A percentile compares a stretch with the other conserved stretches of the same genome.
Evolutionary conservation across 2,797 vertebrate species (phyloP).

Genomic region (Eremophila alpestris): DNA sequence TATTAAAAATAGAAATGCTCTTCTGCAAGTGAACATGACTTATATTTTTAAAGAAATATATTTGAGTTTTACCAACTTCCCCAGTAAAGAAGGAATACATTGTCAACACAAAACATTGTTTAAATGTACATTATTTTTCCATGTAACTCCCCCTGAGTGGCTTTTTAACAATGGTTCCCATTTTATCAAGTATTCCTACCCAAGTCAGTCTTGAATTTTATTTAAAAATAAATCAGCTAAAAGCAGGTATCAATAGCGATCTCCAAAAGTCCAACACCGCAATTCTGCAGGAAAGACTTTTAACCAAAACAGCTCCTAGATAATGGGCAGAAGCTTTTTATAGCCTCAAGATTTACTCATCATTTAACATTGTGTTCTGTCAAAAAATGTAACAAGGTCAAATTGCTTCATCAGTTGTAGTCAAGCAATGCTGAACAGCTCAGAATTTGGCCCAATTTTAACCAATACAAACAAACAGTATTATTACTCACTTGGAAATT

Average conservation of each 20-base stretch:
- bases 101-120: neutral
- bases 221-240: neutral
- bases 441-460: neutral
- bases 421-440: neutral
- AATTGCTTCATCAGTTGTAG: neutral
- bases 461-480: neutral
- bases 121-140: neutral
- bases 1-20: neutral
- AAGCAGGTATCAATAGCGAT: neutral
- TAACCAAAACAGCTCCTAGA: neutral
- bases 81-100: neutral
- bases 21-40: neutral
- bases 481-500: neutral
- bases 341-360: neutral
- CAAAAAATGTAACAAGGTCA: neutral
- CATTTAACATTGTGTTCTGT: neutral
- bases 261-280: neutral
- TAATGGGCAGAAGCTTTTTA: neutral
- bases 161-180: neutral
- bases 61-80: neutral
- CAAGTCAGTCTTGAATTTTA: neutral
- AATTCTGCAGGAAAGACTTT: neutral
- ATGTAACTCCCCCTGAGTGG: neutral
- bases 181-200: neutral
- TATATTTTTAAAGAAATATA: neutral